Evolutionary conservation across 2,888 invertebrate species (phyloP), one percentile per base, ranked within the genome.

Genomic region (Cantharis flavilabris): DNA sequence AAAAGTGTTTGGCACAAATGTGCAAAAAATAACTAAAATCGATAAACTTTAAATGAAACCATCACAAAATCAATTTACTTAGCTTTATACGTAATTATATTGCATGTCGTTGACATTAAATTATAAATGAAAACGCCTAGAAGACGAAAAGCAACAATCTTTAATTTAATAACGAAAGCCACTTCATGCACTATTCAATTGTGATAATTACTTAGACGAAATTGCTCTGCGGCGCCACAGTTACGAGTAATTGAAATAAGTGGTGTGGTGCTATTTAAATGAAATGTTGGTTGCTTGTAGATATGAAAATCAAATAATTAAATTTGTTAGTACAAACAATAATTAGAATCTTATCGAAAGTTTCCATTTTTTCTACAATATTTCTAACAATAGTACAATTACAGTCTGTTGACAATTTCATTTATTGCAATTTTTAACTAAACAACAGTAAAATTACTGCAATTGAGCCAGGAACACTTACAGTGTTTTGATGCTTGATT

Each of bases 121-220:
- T 79, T 73, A 65, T 77, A 80, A 83, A 83, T 83, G 82, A 82
- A 82, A 83, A 79, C 82, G 76, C 80, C 80, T 81, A 80, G 81
- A 79, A 80, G 76, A 78, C 78, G 82, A 81, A 83, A 83, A 81
- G 81, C 83, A 82, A 83, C 83, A 83, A 83, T 83, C 79, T 79
- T 73, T 80, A 83, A 84, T 83, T 84, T 84, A 83, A 83, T 83
- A 82, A 82, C 80, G 80, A 83, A 83, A 83, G 83, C 81, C 81
- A 80, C 82, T 81, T 82, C 83, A 82, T 83, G 83, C 81, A 82
- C 81, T 81, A 82, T 84, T 83, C 82, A 83, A 82, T 83, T 83
- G 82, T 83, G 80, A 83, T 83, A 83, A 83, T 83, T 83, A 81
- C 80, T 76, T 20, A 33, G 69, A 72, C 71, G 79, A 76, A 77